Evolutionary conservation across 64 coral and sea anemone species (phyloP).

Genomic region (Stichodactyla helianthus): DNA sequence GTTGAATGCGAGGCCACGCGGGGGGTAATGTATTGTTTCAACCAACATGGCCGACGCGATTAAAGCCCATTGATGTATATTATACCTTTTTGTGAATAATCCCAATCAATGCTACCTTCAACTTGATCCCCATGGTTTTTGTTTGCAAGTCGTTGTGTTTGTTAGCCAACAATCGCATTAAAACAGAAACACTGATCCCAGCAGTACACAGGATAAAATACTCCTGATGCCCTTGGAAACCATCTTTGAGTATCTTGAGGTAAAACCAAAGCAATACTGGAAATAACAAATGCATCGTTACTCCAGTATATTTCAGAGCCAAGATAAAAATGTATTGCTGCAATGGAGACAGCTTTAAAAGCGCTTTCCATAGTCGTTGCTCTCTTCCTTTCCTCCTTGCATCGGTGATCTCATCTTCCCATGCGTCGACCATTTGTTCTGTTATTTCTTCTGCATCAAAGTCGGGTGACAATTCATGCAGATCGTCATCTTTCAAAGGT

Average conservation of each 20-base stretch:
- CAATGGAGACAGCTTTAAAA: constrained; percentile 16
- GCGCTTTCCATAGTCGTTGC: constrained; percentile 27
- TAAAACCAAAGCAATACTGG: constrained; percentile 29
- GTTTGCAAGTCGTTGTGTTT: not conserved
- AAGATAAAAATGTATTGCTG: not conserved
- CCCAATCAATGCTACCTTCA: constrained; percentile 36
- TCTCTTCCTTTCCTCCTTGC: not conserved
- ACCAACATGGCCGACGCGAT: too few relatives aligned
- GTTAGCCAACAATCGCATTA: not conserved
- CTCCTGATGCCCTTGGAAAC: not conserved
- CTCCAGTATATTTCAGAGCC: not conserved
- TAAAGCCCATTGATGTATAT: not conserved
- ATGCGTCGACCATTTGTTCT: not conserved
- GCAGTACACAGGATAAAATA: not conserved
- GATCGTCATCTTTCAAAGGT: constrained; percentile 47
- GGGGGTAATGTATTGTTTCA: too few relatives aligned
- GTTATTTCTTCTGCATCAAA: not conserved
- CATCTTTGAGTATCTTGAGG: not conserved
- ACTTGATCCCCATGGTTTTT: not conserved
- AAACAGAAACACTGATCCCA: not conserved
- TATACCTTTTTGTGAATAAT: constrained; percentile 43
- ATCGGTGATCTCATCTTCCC: constrained; percentile 1
- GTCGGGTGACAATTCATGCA: constrained; percentile 7
- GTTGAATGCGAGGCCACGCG: too few relatives aligned
- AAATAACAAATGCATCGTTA: not conserved